Evolutionary conservation across 37 sponge, comb jelly and placozoan species (phyloP), one percentile per base, ranked within the genome.

Genomic region (Haliclona indistincta): DNA sequence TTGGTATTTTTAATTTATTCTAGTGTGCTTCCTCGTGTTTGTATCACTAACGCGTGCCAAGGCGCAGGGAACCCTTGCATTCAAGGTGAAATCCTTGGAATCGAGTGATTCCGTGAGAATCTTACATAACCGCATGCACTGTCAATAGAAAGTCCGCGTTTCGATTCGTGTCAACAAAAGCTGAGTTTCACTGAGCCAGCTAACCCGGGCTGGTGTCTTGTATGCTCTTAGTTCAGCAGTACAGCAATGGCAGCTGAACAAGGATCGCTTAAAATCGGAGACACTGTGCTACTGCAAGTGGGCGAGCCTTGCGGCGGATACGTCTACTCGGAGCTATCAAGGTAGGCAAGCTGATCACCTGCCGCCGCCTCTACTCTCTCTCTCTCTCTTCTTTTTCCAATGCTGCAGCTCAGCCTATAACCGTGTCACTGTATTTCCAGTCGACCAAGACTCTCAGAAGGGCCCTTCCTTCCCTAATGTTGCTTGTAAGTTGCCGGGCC

Each of bases 281-380:
- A 76, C 36, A 63, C 64, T 26, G 51, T 76, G 2, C 69, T 78
- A 36, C 64, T 78, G n/a, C n/a, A 41, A n/a, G 40, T 36, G 29
- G 10, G 43, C n/a, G 15, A 7, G 13, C 22, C 19, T 26, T 26
- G 52, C 39, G 58, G 28, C 3, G 76, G 76, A 13, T 75, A 62
- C 38, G 29, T 75, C 25, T 62, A 56, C 33, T 49, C 76, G 5
- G 64, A 75, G 6, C 49, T 75, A 2, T 75, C 76, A 40, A 38
- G 76, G 76, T 75, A 63, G 58, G 53, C 30, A 32, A 10, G 4
- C 54, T n/a, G 25, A 33, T 7, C 7, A 28, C 26, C n/a, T 34
- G 38, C 2, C 7, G 26, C 63, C 10, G 63, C 15, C 8, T 23
- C 17, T 20, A 61, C 26, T n/a, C 19, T 61, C 8, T 29, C 15